Evolutionary conservation across 2,888 invertebrate genomes (phyloP).

Genomic region (Tipula vernalis): DNA sequence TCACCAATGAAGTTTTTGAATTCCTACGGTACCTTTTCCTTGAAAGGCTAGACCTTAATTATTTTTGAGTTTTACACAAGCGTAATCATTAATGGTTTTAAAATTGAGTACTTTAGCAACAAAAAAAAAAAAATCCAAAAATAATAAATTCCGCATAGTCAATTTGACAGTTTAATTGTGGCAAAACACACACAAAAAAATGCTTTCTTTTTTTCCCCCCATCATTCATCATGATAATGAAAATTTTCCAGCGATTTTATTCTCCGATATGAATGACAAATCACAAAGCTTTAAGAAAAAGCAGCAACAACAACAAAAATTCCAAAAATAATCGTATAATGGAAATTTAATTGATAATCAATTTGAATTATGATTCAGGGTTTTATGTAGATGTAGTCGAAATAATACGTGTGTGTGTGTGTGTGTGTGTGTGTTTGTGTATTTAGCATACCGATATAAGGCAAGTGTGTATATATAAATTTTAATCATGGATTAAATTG

Average conservation of each 20-base stretch:
- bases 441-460: background rate
- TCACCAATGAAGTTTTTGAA: too few species aligned
- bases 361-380: background rate
- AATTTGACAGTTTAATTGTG: background rate
- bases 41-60: too few species aligned
- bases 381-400: background rate
- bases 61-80: too few species aligned
- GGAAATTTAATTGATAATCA: constrained; percentile 4
- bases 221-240: background rate
- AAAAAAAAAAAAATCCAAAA: background rate
- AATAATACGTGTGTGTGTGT: background rate
- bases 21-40: too few species aligned
- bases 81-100: too few species aligned
- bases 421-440: background rate
- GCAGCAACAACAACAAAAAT: background rate
- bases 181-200: background rate
- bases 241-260: background rate
- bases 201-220: background rate
- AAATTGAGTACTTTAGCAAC: background rate
- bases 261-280: background rate
- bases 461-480: background rate
- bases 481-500: background rate
- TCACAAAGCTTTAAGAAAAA: background rate
- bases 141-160: background rate
- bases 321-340: background rate